Evolutionary conservation across 2,888 invertebrate genomes (phyloP).

Genomic region (Barypeithes pellucidus): DNA sequence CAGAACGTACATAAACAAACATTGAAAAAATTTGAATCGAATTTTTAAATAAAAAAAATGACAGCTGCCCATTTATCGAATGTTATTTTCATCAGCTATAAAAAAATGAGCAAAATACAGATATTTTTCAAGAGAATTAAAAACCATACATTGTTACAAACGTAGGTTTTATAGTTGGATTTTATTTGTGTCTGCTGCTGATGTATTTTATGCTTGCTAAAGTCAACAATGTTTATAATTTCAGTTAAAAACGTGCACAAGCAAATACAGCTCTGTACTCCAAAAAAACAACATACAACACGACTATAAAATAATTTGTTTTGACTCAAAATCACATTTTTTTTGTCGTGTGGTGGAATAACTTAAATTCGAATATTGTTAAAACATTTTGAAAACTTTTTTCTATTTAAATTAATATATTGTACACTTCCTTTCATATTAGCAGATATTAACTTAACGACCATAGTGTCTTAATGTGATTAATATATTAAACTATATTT

Average conservation of each 20-base stretch:
- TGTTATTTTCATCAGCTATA: too few relatives aligned
- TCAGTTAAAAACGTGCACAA: slow-evolving; percentile 11
- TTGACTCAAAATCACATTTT: neutral
- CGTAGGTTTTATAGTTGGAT: neutral
- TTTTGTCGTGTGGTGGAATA: neutral
- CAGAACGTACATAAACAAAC: too few relatives aligned
- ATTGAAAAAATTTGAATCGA: too few relatives aligned
- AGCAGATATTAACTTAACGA: too few relatives aligned
- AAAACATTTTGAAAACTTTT: neutral
- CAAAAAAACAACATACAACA: slow-evolving; percentile 10
- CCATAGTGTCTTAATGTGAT: too few relatives aligned
- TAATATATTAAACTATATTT: too few relatives aligned
- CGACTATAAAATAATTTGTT: neutral
- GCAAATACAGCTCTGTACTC: neutral
- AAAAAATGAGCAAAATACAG: too few relatives aligned
- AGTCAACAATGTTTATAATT: slow-evolving; percentile 12
- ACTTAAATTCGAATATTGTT: neutral
- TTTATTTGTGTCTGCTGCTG: slow-evolving; percentile 2
- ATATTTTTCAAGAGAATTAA: too few relatives aligned
- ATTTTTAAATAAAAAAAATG: too few relatives aligned
- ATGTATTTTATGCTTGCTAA: neutral
- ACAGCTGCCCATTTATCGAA: too few relatives aligned
- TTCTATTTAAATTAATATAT: neutral
- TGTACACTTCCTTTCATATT: too few relatives aligned
- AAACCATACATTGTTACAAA: neutral